Percentiles rank a stretch among this genome's conserved stretches.
Evolutionary conservation across 2,888 invertebrate species (phyloP).

Genomic region (Agriopis leucophaearia): DNA sequence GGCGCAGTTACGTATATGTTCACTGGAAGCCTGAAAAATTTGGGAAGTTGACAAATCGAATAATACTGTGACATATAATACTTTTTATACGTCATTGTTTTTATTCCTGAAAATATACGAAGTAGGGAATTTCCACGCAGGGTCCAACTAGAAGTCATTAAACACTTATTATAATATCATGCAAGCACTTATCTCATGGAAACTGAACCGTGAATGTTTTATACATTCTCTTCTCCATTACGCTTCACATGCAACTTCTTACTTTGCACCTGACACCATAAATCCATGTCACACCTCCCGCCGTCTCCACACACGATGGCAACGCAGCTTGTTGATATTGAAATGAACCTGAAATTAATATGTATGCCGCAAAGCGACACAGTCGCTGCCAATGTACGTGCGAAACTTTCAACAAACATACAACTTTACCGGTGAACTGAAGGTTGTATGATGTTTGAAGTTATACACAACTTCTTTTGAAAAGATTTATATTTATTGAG

Average conservation of each 20-base stretch:
- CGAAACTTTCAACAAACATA: slow-evolving; percentile 58
- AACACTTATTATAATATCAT: too few relatives aligned
- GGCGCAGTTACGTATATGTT: too few relatives aligned
- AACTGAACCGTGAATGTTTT: neutral
- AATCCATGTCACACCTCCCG: slow-evolving; percentile 16
- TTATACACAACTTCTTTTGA: slow-evolving; percentile 1
- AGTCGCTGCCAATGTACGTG: slow-evolving; percentile 65
- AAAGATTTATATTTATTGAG: neutral
- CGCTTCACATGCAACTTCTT: neutral
- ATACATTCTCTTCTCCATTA: neutral
- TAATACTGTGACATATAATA: too few relatives aligned
- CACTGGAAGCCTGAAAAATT: too few relatives aligned
- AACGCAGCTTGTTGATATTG: slow-evolving; percentile 75
- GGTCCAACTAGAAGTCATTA: too few relatives aligned
- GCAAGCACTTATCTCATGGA: too few relatives aligned
- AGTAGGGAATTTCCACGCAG: too few relatives aligned
- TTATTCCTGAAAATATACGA: too few relatives aligned
- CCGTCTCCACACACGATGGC: slow-evolving; percentile 51
- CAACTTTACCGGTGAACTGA: slow-evolving; percentile 13
- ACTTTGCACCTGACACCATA: slow-evolving; percentile 26
- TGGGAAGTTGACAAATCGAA: too few relatives aligned
- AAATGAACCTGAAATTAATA: slow-evolving; percentile 79
- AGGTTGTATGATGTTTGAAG: slow-evolving; percentile 16
- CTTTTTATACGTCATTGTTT: too few relatives aligned
- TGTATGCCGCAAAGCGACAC: slow-evolving; percentile 68